Percentiles rank a stretch among this genome's conserved stretches.
These are phyloP conservation scores for Ferrisia virgata DNA, from an alignment of 2,888 invertebrate genomes.

Conservation along the genomic window DNA sequence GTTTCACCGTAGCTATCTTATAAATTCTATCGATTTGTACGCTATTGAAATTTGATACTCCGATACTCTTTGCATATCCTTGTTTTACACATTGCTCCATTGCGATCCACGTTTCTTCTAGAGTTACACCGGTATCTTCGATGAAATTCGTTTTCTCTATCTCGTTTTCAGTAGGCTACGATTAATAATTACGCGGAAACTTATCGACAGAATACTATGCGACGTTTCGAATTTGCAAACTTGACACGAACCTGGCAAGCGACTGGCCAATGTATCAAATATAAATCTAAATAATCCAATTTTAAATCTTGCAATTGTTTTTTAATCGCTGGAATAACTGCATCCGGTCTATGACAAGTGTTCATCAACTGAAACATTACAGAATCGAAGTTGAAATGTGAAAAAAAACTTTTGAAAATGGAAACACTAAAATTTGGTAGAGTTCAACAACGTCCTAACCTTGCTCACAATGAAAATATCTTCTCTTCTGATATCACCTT, in stretches of 20 bases:
- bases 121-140: slow-evolving; percentile 38
- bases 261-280: slow-evolving; percentile 89
- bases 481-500: slow-evolving; percentile 1
- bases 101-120: slow-evolving; percentile 66
- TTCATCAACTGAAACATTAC: slow-evolving; percentile 67
- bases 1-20: slow-evolving; percentile 61
- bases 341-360: slow-evolving; percentile 75
- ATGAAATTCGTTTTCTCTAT: background rate
- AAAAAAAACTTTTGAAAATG: background rate
- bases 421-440: no score
- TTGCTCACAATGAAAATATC: slow-evolving; percentile 29
- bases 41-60: slow-evolving; percentile 79
- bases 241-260: slow-evolving; percentile 66
- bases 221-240: background rate
- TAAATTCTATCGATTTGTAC: slow-evolving; percentile 68
- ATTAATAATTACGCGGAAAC: background rate
- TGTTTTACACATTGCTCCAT: slow-evolving; percentile 69
- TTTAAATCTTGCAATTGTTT: slow-evolving; percentile 68
- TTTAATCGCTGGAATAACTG: slow-evolving; percentile 69
- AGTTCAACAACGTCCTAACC: background rate
- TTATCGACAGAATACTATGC: background rate
- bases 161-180: slow-evolving; percentile 17
- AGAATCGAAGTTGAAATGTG: no score
- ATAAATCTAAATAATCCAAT: slow-evolving; percentile 77
- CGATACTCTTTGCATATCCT: slow-evolving; percentile 70